Conservation (phyloP, 2,113 vertebrate genomes). For the Seriola dumerili region DNA sequence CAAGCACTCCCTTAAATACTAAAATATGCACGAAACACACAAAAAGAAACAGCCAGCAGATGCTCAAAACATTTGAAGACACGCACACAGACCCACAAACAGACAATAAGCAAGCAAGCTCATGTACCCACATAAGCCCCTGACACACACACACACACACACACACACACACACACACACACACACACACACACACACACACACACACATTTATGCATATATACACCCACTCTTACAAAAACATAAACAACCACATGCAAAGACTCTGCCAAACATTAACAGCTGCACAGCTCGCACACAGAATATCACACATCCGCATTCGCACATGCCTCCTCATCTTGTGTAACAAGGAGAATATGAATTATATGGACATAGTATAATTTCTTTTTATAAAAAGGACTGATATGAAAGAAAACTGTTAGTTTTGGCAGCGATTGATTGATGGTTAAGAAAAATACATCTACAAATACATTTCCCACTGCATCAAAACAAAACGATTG, state of each 20-base stretch:
- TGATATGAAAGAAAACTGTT: background rate
- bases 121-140: background rate
- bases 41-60: background rate
- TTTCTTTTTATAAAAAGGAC: background rate
- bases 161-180: slow-evolving; percentile 1
- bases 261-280: background rate
- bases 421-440: background rate
- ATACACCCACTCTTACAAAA: background rate
- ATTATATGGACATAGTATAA: background rate
- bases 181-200: slow-evolving; percentile 10
- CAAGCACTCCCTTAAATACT: background rate
- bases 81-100: background rate
- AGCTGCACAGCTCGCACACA: background rate
- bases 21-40: background rate
- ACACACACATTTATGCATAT: background rate
- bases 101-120: background rate
- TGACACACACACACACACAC: background rate
- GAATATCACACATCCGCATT: background rate
- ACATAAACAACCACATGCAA: background rate
- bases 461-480: background rate
- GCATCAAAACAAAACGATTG: background rate
- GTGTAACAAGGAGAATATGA: background rate
- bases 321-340: background rate
- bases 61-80: background rate
- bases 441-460: background rate